Evolutionary conservation across 1,140 invertebrate species (phyloP), one percentile per base, ranked within the genome.

Genomic region (Sinonovacula constricta): DNA sequence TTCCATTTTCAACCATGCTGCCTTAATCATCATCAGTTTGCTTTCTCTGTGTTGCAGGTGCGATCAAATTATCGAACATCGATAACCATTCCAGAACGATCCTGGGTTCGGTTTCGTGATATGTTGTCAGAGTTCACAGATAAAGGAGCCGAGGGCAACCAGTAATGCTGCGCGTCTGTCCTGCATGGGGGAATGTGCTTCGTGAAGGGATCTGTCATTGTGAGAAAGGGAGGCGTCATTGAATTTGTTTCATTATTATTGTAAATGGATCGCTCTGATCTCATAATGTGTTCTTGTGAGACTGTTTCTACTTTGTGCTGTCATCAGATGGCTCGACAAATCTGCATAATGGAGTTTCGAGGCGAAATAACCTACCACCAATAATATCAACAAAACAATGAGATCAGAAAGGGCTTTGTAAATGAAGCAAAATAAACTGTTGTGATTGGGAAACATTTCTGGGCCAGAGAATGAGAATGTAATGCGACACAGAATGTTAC

Each of bases 31-130:
- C n/a, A n/a, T n/a, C n/a, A n/a, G n/a, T n/a, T 33, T 67, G 39
- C 22, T 31, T 22, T 71, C 1, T 79, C 49, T 79, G 28, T 79
- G 59, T 92, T 90, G 7, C 90, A 98, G 96, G 97, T 98, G 80
- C 97, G 98, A 92, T 97, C 96, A 87, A 86, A 85, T 67, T 98
- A 98, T 93, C 95, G 97, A 92, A 98, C 97, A 87, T 97, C 97
- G 83, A 98, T 99, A 90, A 99, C 97, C 84, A 97, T 99, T 90
- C 97, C 97, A 83, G 97, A 99, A 92, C 97, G 98, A 91, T 98
- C 97, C 83, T 99, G 97, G 97, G 94, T 94, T 75, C 94, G 96
- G 85, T 98, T 99, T 94, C 95, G 97, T 83, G 97, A 99, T 92
- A 97, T 98, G 88, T 95, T 99, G 88, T 95, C 95, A 83, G 97